These are phyloP conservation scores for Epistrophe grossulariae DNA, from an alignment of 2,888 invertebrate species.

Conservation along the genomic window DNA sequence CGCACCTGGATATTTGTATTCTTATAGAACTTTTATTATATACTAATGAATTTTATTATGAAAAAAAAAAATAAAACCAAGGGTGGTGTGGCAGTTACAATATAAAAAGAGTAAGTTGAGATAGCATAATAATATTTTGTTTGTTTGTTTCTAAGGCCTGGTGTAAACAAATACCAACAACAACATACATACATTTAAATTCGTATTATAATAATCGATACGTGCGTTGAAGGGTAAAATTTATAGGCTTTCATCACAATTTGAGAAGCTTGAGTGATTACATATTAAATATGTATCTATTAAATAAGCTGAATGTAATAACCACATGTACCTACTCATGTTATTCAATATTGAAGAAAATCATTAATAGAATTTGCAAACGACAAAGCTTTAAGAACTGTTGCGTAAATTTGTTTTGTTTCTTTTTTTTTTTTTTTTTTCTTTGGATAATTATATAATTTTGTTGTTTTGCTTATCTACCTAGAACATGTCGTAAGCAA, in stretches of 20 bases:
- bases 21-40: not conserved
- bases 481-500: not conserved
- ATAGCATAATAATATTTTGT: not conserved
- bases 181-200: not conserved
- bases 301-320: not conserved
- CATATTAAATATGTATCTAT: not conserved
- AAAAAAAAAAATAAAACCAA: constrained; percentile 8
- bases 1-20: constrained; percentile 24
- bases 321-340: not conserved
- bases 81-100: not conserved
- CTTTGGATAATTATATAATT: not conserved
- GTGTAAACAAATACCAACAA: not conserved
- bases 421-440: not conserved
- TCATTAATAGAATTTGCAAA: too few relatives aligned
- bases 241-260: not conserved
- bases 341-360: not conserved
- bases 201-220: constrained; percentile 22
- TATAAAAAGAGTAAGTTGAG: not conserved
- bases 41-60: not conserved
- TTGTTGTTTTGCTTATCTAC: not conserved
- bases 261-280: not conserved
- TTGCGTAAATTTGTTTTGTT: not conserved
- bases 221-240: not conserved
- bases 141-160: not conserved
- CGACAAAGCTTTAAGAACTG: not conserved